A percentile compares a stretch with the other conserved stretches of the same genome.
Conservation (phyloP, 2,888 invertebrate species). For the Epicampocera succincta region DNA sequence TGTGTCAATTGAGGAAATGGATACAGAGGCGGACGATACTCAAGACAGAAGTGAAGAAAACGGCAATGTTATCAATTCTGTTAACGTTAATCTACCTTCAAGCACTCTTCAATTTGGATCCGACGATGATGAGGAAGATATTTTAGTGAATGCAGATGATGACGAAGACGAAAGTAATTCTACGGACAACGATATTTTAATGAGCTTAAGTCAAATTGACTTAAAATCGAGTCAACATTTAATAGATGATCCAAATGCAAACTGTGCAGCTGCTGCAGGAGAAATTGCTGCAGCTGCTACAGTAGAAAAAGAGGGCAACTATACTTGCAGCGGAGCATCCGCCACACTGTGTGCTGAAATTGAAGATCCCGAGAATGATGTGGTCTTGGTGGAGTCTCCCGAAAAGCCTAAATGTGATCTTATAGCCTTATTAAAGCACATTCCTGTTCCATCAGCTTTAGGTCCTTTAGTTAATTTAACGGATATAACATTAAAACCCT, state of each 20-base stretch:
- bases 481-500: constrained; percentile 82
- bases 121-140: constrained; percentile 51
- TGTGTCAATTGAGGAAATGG: constrained; percentile 75
- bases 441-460: constrained; percentile 76
- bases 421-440: constrained; percentile 86
- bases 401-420: constrained; percentile 87
- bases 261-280: constrained; percentile 79
- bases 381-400: constrained; percentile 89
- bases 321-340: constrained; percentile 72
- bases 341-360: constrained; percentile 88
- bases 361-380: constrained; percentile 91
- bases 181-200: constrained; percentile 83
- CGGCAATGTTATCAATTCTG: constrained; percentile 85
- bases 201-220: constrained; percentile 83
- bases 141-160: constrained; percentile 72
- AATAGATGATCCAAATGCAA: constrained; percentile 83
- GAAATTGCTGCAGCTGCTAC: constrained; percentile 74
- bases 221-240: constrained; percentile 79
- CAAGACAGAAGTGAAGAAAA: constrained; percentile 85
- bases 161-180: constrained; percentile 86
- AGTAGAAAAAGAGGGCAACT: constrained; percentile 61
- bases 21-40: constrained; percentile 79
- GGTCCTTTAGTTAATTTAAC: constrained; percentile 78
- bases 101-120: constrained; percentile 42
- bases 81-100: constrained; percentile 73